Conservation (phyloP, 2,888 invertebrate genomes). For the Tachina fera region DNA sequence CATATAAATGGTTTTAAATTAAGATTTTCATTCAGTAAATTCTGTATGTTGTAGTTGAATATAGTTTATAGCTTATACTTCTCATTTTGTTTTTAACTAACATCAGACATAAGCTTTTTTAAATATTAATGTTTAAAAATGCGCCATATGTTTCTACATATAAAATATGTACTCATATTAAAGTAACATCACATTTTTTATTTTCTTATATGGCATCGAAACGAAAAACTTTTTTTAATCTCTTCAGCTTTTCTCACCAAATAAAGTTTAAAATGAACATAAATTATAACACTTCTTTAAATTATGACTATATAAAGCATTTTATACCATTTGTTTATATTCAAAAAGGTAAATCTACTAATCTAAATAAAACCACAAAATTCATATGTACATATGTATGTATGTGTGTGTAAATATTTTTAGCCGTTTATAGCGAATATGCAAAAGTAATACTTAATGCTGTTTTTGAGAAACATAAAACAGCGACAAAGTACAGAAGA, state of each 20-base stretch:
- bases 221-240: neutral
- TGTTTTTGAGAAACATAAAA: conserved; percentile 23
- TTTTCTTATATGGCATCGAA: neutral
- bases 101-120: neutral
- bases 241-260: conserved; percentile 31
- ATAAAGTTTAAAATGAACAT: conserved; percentile 59
- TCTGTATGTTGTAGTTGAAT: too few species aligned
- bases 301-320: conserved; percentile 56
- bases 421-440: neutral
- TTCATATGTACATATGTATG: neutral
- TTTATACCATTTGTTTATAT: conserved; percentile 9
- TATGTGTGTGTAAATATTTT: neutral
- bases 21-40: too few species aligned
- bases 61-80: neutral
- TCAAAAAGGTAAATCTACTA: conserved; percentile 20
- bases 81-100: conserved; percentile 29
- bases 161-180: neutral
- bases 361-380: conserved; percentile 60
- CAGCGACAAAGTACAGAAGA: conserved; percentile 47
- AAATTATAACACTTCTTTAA: conserved; percentile 70
- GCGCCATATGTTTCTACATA: conserved; percentile 26
- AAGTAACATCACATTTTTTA: neutral
- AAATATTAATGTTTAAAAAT: neutral
- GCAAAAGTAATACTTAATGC: conserved; percentile 1
- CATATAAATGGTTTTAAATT: too few species aligned